These are phyloP conservation scores for Podilymbus podiceps DNA, from an alignment of 2,113 vertebrate species.

Conservation along the genomic window DNA sequence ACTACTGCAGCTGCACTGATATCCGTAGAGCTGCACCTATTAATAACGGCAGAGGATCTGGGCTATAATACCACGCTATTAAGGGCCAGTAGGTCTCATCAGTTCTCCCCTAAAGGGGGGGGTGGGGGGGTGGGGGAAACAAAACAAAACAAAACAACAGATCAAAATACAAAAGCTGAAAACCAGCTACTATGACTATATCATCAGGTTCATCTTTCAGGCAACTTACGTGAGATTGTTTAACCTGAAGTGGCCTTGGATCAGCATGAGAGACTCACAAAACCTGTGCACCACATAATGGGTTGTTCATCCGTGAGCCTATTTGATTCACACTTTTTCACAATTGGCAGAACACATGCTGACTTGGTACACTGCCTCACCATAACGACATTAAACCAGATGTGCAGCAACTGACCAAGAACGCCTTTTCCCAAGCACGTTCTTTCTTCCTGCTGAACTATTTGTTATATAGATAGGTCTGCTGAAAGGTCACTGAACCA, in stretches of 20 bases:
- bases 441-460: neutral
- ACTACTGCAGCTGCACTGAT: neutral
- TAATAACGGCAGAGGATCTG: neutral
- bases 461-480: neutral
- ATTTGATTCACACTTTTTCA: neutral
- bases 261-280: neutral
- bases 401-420: neutral
- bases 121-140: too few species aligned
- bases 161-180: neutral
- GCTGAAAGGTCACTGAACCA: neutral
- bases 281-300: neutral
- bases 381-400: neutral
- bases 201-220: neutral
- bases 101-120: neutral
- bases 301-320: neutral
- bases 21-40: neutral
- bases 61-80: neutral
- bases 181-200: neutral
- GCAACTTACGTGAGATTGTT: neutral
- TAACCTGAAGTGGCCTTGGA: neutral
- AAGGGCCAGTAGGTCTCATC: neutral
- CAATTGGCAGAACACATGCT: neutral
- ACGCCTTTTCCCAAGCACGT: neutral
- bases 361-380: neutral
- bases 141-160: too few species aligned